Percentiles rank a stretch among this genome's conserved stretches.
These are phyloP conservation scores for Hozukius guyotensis DNA, from an alignment of 2,797 vertebrate species.

Conservation along the genomic window DNA sequence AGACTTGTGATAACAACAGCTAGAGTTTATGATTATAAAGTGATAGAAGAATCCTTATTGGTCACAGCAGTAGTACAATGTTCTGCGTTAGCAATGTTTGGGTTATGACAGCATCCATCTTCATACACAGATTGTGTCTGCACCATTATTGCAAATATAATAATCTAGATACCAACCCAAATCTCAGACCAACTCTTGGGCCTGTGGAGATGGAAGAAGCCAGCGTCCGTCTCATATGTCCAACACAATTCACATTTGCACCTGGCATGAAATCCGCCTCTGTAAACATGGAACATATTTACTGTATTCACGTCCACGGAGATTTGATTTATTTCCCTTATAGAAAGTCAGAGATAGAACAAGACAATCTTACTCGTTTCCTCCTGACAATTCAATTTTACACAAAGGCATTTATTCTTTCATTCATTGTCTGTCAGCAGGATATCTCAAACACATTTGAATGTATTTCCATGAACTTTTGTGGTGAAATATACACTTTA, in stretches of 20 bases:
- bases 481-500: neutral
- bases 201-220: neutral
- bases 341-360: neutral
- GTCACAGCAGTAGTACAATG: neutral
- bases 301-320: neutral
- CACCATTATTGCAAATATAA: neutral
- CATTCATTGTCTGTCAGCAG: neutral
- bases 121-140: neutral
- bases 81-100: neutral
- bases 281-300: slow-evolving; percentile 12
- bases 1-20: neutral
- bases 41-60: neutral
- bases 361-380: neutral
- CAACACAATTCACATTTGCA: slow-evolving; percentile 15
- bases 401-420: neutral
- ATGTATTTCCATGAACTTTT: neutral
- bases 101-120: neutral
- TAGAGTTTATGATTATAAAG: neutral
- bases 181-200: neutral
- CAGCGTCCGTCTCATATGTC: slow-evolving; percentile 13
- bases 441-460: neutral
- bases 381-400: slow-evolving; percentile 21
- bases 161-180: neutral
- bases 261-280: slow-evolving; percentile 11
- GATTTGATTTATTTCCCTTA: slow-evolving; percentile 1